A percentile compares a stretch with the other conserved stretches of the same genome.
Evolutionary conservation across 1,140 invertebrate species (phyloP).

Genomic region (Lepidurus apus): DNA sequence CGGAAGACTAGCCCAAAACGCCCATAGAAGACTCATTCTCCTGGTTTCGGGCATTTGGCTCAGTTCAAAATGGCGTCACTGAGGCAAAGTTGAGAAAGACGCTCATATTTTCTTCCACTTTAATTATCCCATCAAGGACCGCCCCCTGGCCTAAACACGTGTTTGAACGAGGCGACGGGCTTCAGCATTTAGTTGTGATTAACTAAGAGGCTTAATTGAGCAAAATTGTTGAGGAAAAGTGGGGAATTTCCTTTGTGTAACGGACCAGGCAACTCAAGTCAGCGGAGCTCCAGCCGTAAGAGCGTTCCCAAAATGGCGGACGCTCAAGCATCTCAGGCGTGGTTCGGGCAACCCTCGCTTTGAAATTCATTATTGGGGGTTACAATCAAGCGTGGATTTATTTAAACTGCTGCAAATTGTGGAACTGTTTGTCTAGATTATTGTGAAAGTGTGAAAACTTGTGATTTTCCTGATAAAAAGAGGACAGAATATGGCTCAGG

Average conservation of each 20-base stretch:
- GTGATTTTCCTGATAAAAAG: not conserved
- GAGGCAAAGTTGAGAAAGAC: slow-evolving; percentile 14
- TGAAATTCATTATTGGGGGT: not conserved
- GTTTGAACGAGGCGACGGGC: not conserved
- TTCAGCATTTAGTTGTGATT: not conserved
- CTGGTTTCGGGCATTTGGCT: not conserved
- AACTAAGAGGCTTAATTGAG: not conserved
- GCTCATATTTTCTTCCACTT: not conserved
- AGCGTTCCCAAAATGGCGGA: slow-evolving; percentile 11
- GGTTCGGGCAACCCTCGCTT: not conserved
- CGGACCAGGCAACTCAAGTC: not conserved
- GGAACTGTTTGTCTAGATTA: not conserved
- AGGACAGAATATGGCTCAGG: not conserved
- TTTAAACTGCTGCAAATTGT: not conserved
- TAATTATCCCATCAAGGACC: not conserved
- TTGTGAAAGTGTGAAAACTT: not conserved
- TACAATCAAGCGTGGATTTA: not conserved
- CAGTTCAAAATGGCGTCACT: slow-evolving; percentile 11
- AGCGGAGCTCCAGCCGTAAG: not conserved
- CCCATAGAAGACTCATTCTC: slow-evolving; percentile 17
- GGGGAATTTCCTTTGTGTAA: not conserved
- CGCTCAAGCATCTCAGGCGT: slow-evolving; percentile 11
- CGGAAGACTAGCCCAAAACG: not conserved
- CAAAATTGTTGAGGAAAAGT: not conserved
- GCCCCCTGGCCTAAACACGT: slow-evolving; percentile 3